These are phyloP conservation scores for Chironomus striatipennis DNA, from an alignment of 1,140 invertebrate species.

Conservation along the genomic window DNA sequence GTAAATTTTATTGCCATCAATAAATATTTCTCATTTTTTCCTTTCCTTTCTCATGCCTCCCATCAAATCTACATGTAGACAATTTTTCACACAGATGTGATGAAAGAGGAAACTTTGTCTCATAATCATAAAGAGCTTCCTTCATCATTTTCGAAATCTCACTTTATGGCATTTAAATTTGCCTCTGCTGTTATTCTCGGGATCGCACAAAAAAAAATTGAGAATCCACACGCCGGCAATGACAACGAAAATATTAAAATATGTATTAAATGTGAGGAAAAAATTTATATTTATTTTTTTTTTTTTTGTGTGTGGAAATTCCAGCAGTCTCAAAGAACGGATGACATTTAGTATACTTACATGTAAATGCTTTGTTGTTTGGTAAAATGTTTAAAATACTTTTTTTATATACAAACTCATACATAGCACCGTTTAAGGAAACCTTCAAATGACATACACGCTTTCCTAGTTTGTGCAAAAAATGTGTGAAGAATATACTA, in stretches of 20 bases:
- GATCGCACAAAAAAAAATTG: not conserved
- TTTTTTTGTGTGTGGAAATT: too few relatives aligned
- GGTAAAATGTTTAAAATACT: not conserved
- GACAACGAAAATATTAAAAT: constrained; percentile 1
- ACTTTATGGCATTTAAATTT: not conserved
- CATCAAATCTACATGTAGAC: too few relatives aligned
- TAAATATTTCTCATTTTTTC: not conserved
- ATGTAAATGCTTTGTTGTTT: not conserved
- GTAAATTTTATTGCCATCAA: not conserved
- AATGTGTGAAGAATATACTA: not conserved
- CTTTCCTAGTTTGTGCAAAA: not conserved
- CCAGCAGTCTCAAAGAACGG: not conserved
- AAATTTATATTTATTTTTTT: not conserved
- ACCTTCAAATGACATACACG: constrained; percentile 15
- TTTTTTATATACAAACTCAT: not conserved
- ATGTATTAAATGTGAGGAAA: not conserved
- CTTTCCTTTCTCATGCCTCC: too few relatives aligned
- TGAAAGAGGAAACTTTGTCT: not conserved
- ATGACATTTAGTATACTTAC: constrained; percentile 8
- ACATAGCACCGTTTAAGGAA: constrained; percentile 4
- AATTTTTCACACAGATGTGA: not conserved
- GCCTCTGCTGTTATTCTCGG: not conserved
- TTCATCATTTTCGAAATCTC: not conserved
- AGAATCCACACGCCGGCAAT: not conserved
- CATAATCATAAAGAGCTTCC: constrained; percentile 13